These are phyloP conservation scores for Lissonota sp. DNA, from an alignment of 2,888 invertebrate genomes.

Conservation along the genomic window DNA sequence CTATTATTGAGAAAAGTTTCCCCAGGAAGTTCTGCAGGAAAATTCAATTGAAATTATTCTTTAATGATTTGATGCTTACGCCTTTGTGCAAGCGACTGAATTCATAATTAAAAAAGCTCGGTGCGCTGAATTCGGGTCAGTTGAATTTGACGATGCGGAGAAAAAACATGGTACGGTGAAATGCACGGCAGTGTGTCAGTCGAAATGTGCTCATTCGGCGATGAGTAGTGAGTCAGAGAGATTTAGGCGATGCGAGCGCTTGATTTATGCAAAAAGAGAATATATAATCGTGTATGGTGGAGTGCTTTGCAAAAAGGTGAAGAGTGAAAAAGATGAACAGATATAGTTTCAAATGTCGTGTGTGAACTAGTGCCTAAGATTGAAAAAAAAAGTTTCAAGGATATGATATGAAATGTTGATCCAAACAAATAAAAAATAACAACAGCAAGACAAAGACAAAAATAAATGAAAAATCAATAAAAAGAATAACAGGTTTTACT, in stretches of 20 bases:
- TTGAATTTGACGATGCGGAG: background rate
- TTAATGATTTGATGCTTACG: too few relatives aligned
- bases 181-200: background rate
- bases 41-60: background rate
- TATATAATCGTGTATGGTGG: slow-evolving; percentile 4
- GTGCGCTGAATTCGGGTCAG: slow-evolving; percentile 5
- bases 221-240: slow-evolving; percentile 4
- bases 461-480: too few relatives aligned
- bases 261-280: slow-evolving; percentile 35
- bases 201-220: slow-evolving; percentile 16
- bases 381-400: background rate
- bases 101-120: background rate
- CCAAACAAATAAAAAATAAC: too few relatives aligned
- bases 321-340: background rate
- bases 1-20: too few relatives aligned
- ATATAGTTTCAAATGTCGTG: background rate
- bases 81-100: too few relatives aligned
- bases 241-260: slow-evolving; percentile 2
- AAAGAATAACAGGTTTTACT: too few relatives aligned
- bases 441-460: too few relatives aligned
- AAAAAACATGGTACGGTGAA: background rate
- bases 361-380: slow-evolving; percentile 1
- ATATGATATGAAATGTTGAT: background rate
- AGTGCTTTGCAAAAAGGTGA: background rate
- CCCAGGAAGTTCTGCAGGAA: background rate